Evolutionary conservation across 2,113 vertebrate genomes (phyloP), one percentile per base, ranked within the genome.

Genomic region (Puntigrus tetrazona): DNA sequence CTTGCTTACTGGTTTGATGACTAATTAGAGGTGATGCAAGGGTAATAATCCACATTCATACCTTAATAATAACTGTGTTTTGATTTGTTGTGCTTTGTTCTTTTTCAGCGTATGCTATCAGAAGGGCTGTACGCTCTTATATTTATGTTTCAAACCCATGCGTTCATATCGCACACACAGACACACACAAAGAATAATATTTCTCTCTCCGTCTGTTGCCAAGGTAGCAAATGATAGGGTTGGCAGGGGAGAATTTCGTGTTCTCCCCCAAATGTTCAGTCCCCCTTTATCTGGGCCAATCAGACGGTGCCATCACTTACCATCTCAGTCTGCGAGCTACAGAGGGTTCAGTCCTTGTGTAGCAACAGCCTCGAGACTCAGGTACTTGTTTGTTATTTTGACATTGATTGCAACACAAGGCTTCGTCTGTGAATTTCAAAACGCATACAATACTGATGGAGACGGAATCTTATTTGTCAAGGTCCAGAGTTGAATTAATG

Each of bases 201-300:
- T 88, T 87, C 80, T 85, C 72, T 88, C 87, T 87, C 90, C 85
- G 89, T 93, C 91, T 92, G 94, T 94, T 93, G 89, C 92, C 93
- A 91, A 91, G 92, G 93, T 88, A 93, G 92, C 92, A 94, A 94
- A 94, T 94, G 89, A 92, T 88, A 92, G 91, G 90, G 84, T 93
- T 90, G 89, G 88, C 87, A 89, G 84, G 41, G 70, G 89, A 91
- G 88, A 90, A 84, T 92, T 90, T 91, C 88, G 91, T 89, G 88
- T 90, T 88, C 91, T 34, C 27, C 91, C 86, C 87, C 87, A 91
- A 92, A 93, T 91, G 90, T 90, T 89, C 88, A 89, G 76, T 88
- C 89, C 88, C 87, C 89, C 87, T 78, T 86, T 87, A 91, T 93
- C 87, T 90, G 88, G 83, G 81, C 92, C 93, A 93, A 92, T 94